These are phyloP conservation scores for Neopipo cinnamomea DNA, from an alignment of 2,113 vertebrate species.

Conservation along the genomic window DNA sequence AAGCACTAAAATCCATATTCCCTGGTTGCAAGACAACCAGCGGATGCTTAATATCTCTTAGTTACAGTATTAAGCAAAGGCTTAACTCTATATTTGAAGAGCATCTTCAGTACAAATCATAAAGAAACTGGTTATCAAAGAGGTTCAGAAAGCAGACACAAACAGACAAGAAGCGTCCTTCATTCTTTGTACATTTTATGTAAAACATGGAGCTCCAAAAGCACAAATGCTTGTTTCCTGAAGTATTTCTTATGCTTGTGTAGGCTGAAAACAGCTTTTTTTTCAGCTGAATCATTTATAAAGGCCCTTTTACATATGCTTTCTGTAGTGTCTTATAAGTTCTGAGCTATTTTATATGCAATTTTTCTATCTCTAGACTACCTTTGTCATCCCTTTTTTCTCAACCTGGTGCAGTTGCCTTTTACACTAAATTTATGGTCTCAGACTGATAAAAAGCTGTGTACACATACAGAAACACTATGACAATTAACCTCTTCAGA, in stretches of 20 bases:
- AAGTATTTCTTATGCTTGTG: not conserved
- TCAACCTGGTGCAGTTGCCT: not conserved
- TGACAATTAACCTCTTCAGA: not conserved
- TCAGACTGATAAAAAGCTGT: not conserved
- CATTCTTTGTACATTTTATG: not conserved
- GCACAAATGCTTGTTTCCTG: not conserved
- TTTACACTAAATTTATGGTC: not conserved
- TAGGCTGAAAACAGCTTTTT: not conserved
- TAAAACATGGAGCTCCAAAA: not conserved
- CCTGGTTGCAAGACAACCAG: not conserved
- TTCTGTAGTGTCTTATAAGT: not conserved
- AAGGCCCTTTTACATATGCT: not conserved
- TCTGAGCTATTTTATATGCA: not conserved
- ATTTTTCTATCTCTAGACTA: not conserved
- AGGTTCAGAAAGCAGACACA: not conserved
- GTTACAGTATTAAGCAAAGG: not conserved
- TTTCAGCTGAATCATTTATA: not conserved
- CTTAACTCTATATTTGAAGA: not conserved
- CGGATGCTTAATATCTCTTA: not conserved
- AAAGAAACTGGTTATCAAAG: not conserved
- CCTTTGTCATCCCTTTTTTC: not conserved
- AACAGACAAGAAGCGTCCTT: not conserved
- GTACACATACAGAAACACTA: not conserved
- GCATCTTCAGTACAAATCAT: not conserved
- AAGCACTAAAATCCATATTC: not conserved